phyloP scores from a whole-genome alignment of 2,113 vertebrate genomes.

The Guaruba guarouba region DNA sequence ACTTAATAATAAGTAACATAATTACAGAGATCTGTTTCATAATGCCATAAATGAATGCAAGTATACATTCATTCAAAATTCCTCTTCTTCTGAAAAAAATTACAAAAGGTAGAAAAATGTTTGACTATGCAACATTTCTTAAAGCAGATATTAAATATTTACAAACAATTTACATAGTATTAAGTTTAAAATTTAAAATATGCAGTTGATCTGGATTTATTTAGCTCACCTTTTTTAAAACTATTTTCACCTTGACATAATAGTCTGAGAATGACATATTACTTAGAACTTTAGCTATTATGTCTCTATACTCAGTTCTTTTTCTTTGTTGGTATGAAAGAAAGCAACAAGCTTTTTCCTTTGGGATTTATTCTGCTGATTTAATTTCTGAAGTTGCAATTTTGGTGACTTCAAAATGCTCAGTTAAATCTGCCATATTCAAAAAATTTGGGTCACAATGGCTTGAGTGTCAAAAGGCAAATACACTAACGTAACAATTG shows the following conservation, averaged over 20 bases:
- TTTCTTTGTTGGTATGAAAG: neutral
- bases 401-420: neutral
- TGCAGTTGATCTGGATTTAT: neutral
- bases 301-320: neutral
- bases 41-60: neutral
- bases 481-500: neutral
- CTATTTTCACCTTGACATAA: neutral
- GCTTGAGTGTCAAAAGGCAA: neutral
- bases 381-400: neutral
- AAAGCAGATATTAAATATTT: neutral
- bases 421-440: neutral
- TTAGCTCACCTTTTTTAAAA: neutral
- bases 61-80: neutral
- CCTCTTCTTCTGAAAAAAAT: neutral
- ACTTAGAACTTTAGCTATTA: neutral
- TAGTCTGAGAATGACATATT: neutral
- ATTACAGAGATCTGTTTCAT: neutral
- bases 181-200: neutral
- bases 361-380: neutral
- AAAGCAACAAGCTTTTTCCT: neutral
- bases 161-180: neutral
- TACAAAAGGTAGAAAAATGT: neutral
- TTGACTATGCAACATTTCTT: neutral
- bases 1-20: neutral
- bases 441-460: neutral